A percentile compares a stretch with the other conserved stretches of the same genome.
Evolutionary conservation across 2,797 vertebrate genomes (phyloP).

Genomic region (Meriones psammophilus): DNA sequence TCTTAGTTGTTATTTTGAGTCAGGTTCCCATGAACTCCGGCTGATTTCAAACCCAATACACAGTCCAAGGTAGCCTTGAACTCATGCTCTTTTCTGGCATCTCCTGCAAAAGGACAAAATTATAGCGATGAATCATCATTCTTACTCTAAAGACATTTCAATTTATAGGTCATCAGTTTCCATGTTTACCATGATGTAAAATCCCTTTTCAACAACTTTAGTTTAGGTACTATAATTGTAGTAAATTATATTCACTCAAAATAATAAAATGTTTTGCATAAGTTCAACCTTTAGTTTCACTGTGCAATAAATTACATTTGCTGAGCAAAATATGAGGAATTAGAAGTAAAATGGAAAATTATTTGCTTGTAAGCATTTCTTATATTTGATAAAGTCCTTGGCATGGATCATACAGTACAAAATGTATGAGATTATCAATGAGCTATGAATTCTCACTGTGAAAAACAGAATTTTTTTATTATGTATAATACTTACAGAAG

Average conservation of each 20-base stretch:
- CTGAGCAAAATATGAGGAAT: background rate
- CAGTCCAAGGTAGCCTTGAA: background rate
- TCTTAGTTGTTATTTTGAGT: background rate
- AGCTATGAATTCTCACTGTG: background rate
- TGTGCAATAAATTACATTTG: background rate
- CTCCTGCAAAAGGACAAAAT: too few species aligned
- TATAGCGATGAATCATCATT: too few species aligned
- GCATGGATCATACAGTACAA: background rate
- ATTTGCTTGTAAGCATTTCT: conserved; percentile 2
- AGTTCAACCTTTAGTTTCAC: background rate
- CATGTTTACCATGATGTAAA: background rate
- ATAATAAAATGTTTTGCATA: background rate
- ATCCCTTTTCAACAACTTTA: background rate
- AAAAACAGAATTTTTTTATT: background rate
- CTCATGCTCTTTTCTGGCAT: background rate
- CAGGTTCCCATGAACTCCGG: background rate
- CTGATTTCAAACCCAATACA: background rate
- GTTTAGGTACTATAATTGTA: background rate
- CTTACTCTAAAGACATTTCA: background rate
- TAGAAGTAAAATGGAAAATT: background rate
- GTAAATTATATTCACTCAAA: background rate
- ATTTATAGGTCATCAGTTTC: background rate
- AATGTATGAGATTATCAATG: background rate
- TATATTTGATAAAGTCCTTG: background rate
- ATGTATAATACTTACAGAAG: background rate